Conservation (phyloP, 2,797 vertebrate genomes). For the Anniella stebbinsi region DNA sequence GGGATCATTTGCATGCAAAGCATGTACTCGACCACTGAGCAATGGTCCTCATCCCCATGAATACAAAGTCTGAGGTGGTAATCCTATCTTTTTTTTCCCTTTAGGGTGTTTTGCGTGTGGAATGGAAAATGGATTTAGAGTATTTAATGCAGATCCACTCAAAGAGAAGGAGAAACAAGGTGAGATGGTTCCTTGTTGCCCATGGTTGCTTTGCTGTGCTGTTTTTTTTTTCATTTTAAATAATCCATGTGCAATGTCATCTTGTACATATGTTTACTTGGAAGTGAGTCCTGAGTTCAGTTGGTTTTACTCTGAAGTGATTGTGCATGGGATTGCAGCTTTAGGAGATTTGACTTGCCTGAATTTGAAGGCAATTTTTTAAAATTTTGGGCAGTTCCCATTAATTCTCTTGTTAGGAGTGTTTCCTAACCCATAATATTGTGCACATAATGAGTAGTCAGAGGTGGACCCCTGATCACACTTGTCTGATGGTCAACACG, state of each 20-base stretch:
- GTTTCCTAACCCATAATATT: not conserved
- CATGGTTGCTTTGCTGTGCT: slow-evolving; percentile 40
- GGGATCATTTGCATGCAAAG: not conserved
- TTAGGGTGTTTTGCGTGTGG: slow-evolving; percentile 98
- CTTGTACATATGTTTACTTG: not conserved
- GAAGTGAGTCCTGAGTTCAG: not conserved
- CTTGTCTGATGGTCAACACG: no score
- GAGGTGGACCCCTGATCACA: not conserved
- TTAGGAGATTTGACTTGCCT: not conserved
- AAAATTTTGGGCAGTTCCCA: not conserved
- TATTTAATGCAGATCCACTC: slow-evolving; percentile 98
- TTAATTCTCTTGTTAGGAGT: not conserved
- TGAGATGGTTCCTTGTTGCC: slow-evolving; percentile 73
- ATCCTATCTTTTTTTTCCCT: slow-evolving; percentile 23
- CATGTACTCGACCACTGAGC: not conserved
- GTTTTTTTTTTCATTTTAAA: not conserved
- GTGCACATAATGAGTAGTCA: not conserved
- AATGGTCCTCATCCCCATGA: not conserved
- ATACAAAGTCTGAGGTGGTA: not conserved
- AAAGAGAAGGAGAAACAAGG: slow-evolving; percentile 99
- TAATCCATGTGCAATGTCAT: not conserved
- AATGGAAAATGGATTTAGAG: slow-evolving; percentile 98
- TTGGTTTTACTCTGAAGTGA: not conserved
- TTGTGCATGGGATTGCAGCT: not conserved
- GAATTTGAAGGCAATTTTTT: not conserved